Conservation (phyloP, 2,113 vertebrate genomes). For the Corapipo altera region DNA sequence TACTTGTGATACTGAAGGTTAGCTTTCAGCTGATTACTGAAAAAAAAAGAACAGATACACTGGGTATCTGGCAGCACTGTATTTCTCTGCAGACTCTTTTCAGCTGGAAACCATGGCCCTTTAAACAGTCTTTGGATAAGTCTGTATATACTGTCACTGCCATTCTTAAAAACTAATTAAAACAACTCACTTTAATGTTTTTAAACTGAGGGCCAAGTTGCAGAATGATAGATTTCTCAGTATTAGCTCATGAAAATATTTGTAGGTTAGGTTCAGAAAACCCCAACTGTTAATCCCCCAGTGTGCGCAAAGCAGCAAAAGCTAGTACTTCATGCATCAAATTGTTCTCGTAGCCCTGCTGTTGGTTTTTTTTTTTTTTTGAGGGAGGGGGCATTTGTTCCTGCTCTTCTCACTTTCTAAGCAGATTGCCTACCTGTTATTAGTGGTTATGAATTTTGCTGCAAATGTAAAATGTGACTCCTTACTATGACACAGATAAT, state of each 20-base stretch:
- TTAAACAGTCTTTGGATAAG: not conserved
- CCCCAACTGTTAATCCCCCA: not conserved
- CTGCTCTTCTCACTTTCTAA: not conserved
- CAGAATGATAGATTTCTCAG: not conserved
- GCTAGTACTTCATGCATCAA: not conserved
- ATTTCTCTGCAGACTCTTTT: not conserved
- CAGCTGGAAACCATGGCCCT: not conserved
- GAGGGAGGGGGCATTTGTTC: not conserved
- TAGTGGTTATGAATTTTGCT: not conserved
- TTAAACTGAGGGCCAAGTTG: not conserved
- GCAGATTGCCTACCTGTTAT: not conserved
- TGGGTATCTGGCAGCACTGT: not conserved
- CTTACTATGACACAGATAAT: not conserved
- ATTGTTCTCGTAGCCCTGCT: not conserved
- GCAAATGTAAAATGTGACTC: not conserved
- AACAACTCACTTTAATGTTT: not conserved
- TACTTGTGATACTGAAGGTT: conserved; percentile 30
- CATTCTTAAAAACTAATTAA: not conserved
- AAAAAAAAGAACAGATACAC: not conserved
- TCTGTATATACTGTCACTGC: not conserved
- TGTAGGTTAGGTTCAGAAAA: not conserved
- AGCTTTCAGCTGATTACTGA: conserved; percentile 15
- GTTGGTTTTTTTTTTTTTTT: not conserved
- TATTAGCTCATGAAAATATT: not conserved
- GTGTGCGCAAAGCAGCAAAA: not conserved